A percentile compares a stretch with the other conserved stretches of the same genome.
These are phyloP conservation scores for Apostichopus japonicus DNA, from an alignment of 35 echinoderm and acorn worm species.

Conservation along the genomic window DNA sequence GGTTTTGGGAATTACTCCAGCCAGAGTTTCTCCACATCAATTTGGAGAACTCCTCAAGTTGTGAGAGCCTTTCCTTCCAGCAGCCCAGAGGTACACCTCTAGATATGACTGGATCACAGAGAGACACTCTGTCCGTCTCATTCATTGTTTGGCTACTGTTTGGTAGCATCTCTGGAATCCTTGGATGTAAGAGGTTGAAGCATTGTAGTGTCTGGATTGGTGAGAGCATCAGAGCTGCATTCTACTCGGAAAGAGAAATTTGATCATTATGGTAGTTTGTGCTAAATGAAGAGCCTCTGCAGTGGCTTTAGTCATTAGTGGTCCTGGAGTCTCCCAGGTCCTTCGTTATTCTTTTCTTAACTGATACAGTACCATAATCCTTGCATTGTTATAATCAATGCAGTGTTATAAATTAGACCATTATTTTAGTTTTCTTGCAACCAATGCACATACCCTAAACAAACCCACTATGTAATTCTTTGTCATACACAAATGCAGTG, in stretches of 20 bases:
- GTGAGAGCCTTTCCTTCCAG: constrained; percentile 69
- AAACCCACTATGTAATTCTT: too few species aligned
- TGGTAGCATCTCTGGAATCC: background rate
- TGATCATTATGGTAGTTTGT: background rate
- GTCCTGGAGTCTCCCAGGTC: too few species aligned
- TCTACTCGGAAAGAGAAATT: constrained; percentile 37
- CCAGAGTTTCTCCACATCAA: constrained; percentile 79
- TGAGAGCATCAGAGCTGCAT: constrained; percentile 57
- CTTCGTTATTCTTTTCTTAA: too few species aligned
- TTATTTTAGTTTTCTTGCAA: too few species aligned
- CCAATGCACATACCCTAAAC: too few species aligned
- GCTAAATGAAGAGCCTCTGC: background rate
- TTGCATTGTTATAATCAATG: too few species aligned
- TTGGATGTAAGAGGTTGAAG: constrained; percentile 61
- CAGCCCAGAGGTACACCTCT: constrained; percentile 66
- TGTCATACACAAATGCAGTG: too few species aligned
- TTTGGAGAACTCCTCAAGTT: constrained; percentile 58
- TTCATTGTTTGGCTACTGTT: too few species aligned
- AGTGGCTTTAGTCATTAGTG: too few species aligned
- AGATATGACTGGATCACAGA: constrained; percentile 42
- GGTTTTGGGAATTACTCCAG: background rate
- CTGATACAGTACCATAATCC: background rate
- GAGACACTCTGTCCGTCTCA: background rate
- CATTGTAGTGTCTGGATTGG: constrained; percentile 66
- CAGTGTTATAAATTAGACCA: too few species aligned